Evolutionary conservation across 2,797 vertebrate species (phyloP).

Genomic region (Acanthis flammea): DNA sequence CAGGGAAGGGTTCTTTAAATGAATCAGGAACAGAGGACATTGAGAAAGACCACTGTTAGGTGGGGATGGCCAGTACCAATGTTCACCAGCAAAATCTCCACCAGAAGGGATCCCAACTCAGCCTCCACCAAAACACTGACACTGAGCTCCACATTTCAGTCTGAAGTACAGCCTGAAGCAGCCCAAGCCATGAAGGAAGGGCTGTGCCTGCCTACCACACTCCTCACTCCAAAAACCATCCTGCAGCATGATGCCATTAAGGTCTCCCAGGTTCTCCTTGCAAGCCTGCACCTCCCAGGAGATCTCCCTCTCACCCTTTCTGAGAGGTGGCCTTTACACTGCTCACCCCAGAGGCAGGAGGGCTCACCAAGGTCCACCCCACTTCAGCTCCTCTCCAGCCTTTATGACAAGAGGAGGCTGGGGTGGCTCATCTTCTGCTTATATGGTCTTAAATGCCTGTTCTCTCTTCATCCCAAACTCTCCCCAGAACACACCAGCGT

Average conservation of each 20-base stretch:
- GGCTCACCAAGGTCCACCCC: background rate
- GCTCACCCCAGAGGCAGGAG: background rate
- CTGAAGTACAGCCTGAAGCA: background rate
- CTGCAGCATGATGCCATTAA: accelerated
- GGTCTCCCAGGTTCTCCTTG: accelerated
- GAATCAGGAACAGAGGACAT: background rate
- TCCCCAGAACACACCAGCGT: accelerated
- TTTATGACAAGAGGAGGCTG: background rate
- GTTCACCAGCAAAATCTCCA: accelerated
- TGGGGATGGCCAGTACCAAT: accelerated
- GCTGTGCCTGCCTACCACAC: too few relatives aligned
- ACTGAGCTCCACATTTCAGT: background rate
- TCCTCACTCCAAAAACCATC: background rate
- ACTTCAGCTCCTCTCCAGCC: background rate
- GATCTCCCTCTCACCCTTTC: background rate
- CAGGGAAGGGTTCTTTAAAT: background rate
- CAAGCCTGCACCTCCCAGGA: background rate
- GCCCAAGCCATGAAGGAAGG: background rate
- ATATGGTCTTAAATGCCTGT: background rate
- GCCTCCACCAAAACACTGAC: background rate
- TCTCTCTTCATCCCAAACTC: background rate
- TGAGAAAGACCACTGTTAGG: background rate
- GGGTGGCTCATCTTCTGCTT: background rate
- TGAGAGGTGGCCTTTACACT: accelerated
- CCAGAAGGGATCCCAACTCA: background rate